Percentiles rank a stretch among this genome's conserved stretches.
Conservation (phyloP, 2,888 invertebrate genomes). For the Leucania comma region DNA sequence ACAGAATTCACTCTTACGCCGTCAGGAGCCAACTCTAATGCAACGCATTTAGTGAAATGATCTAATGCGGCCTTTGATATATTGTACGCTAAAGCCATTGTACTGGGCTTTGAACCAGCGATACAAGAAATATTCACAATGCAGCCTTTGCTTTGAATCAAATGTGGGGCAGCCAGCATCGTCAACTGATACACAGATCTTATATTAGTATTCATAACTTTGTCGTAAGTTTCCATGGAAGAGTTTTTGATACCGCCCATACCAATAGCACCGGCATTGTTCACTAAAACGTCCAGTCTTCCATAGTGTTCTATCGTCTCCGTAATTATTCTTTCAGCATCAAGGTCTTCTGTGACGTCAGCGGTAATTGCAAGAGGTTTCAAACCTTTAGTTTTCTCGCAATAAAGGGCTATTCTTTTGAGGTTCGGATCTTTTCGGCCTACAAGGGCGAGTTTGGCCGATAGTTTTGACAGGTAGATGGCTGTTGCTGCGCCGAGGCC, state of each 20-base stretch:
- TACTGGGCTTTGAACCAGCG: constrained; percentile 92
- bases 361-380: constrained; percentile 91
- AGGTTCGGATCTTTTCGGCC: constrained; percentile 87
- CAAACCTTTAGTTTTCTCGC: constrained; percentile 89
- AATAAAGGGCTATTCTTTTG: constrained; percentile 82
- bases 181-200: constrained; percentile 95
- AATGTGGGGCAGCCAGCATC: constrained; percentile 95
- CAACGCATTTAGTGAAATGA: constrained; percentile 97
- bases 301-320: constrained; percentile 93
- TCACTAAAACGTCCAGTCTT: constrained; percentile 94
- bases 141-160: constrained; percentile 94
- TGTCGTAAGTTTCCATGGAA: constrained; percentile 95
- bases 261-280: constrained; percentile 96
- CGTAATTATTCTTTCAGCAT: constrained; percentile 92
- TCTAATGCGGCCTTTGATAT: constrained; percentile 98
- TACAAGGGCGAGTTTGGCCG: constrained; percentile 92
- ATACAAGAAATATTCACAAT: constrained; percentile 98
- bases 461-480: constrained; percentile 92
- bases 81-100: constrained; percentile 96
- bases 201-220: constrained; percentile 96
- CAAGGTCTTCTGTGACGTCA: constrained; percentile 93
- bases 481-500: constrained; percentile 94
- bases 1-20: constrained; percentile 97
- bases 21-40: constrained; percentile 95
- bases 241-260: constrained; percentile 95